These are phyloP conservation scores for Lasioglossum baleicum DNA, from an alignment of 1,140 invertebrate genomes.

Conservation along the genomic window DNA sequence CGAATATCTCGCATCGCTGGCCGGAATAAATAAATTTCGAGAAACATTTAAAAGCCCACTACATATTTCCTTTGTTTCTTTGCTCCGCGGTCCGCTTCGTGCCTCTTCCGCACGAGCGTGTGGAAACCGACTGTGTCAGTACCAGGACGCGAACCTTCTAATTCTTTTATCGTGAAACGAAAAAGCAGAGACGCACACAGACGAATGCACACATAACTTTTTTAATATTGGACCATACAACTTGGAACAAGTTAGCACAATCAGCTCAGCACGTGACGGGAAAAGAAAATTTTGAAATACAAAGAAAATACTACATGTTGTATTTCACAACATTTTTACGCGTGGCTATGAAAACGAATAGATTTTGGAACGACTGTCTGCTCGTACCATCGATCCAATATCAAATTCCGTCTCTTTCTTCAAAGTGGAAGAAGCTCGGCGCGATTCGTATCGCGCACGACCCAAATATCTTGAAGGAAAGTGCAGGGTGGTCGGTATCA, in stretches of 20 bases:
- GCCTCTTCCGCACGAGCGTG: no score
- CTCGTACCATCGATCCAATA: not conserved
- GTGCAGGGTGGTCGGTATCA: not conserved
- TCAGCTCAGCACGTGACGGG: no score
- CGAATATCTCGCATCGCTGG: not conserved
- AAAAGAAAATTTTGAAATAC: no score
- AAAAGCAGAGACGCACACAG: not conserved
- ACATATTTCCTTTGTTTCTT: not conserved
- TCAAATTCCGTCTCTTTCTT: not conserved
- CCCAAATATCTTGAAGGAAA: not conserved
- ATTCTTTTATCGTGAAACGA: not conserved
- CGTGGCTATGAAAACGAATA: no score
- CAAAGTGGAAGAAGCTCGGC: not conserved
- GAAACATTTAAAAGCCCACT: constrained; percentile 10
- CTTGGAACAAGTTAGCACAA: no score
- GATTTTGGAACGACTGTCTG: no score
- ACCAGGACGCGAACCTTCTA: not conserved
- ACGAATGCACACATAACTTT: not conserved
- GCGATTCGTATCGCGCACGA: not conserved
- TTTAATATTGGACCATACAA: no score
- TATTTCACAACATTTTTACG: no score
- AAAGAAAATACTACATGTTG: no score
- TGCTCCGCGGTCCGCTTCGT: not conserved
- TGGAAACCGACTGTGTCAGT: not conserved
- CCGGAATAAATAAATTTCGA: not conserved